A percentile compares a stretch with the other conserved stretches of the same genome.
These are phyloP conservation scores for Nemapogon koenigi DNA, from an alignment of 2,888 invertebrate genomes.

Conservation along the genomic window DNA sequence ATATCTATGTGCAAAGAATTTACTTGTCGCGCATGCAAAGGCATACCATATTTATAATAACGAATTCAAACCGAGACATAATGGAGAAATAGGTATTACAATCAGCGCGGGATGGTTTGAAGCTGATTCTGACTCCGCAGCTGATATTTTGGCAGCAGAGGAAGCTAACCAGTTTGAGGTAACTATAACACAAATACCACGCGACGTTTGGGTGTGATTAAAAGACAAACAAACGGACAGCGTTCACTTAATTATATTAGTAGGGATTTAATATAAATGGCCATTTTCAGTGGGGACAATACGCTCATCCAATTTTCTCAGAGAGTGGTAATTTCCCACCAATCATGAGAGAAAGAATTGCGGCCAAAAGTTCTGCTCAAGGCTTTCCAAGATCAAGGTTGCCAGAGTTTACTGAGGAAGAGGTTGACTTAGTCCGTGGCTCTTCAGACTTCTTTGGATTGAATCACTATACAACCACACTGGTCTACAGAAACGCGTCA, in stretches of 20 bases:
- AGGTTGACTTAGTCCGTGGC: slow-evolving; percentile 55
- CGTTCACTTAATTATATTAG: too few relatives aligned
- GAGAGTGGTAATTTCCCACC: slow-evolving; percentile 61
- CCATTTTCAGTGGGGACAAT: slow-evolving; percentile 50
- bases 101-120: slow-evolving; percentile 30
- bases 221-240: too few relatives aligned
- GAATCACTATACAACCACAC: slow-evolving; percentile 64
- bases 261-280: not conserved
- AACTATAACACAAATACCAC: too few relatives aligned
- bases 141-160: slow-evolving; percentile 52
- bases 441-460: slow-evolving; percentile 68
- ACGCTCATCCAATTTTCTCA: slow-evolving; percentile 59
- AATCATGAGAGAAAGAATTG: slow-evolving; percentile 55
- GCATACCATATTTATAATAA: slow-evolving; percentile 38
- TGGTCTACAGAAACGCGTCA: slow-evolving; percentile 23
- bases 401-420: slow-evolving; percentile 51
- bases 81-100: slow-evolving; percentile 22
- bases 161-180: slow-evolving; percentile 51
- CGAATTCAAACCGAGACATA: slow-evolving; percentile 25
- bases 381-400: slow-evolving; percentile 53
- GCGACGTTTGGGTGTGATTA: too few relatives aligned
- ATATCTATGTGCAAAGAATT: slow-evolving; percentile 48
- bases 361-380: slow-evolving; percentile 46
- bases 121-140: slow-evolving; percentile 35
- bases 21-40: slow-evolving; percentile 59